These are phyloP conservation scores for Sympetrum striolatum DNA, from an alignment of 2,888 invertebrate genomes.

Conservation along the genomic window DNA sequence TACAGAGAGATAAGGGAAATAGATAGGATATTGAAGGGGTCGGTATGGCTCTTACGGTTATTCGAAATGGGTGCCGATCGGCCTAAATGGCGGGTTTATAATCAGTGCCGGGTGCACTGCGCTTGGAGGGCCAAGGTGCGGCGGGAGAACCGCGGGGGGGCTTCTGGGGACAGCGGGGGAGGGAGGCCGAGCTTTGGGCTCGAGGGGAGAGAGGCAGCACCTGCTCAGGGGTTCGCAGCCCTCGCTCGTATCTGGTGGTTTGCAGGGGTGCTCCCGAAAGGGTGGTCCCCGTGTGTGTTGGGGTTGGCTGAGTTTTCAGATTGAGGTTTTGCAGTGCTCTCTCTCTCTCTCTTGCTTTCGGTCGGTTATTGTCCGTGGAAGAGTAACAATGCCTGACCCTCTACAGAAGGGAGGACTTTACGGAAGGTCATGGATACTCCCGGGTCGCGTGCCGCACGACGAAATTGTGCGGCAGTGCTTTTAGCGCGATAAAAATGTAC, in stretches of 20 bases:
- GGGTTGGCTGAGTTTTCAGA: background rate
- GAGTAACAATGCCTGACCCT: background rate
- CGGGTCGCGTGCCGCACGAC: background rate
- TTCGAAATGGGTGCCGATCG: background rate
- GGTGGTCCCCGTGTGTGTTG: background rate
- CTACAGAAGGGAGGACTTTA: background rate
- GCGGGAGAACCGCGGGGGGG: background rate
- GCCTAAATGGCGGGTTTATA: background rate
- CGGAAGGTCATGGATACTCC: background rate
- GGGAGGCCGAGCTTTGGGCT: background rate
- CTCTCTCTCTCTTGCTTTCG: background rate
- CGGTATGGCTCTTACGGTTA: background rate
- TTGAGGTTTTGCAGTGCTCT: background rate
- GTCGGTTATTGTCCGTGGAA: background rate
- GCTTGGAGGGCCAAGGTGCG: background rate
- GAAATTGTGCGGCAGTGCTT: background rate
- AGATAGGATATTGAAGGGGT: background rate
- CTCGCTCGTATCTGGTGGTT: background rate
- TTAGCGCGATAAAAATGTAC: background rate
- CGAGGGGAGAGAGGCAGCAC: background rate
- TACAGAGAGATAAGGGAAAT: background rate
- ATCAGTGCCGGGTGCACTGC: background rate
- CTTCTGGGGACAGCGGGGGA: background rate
- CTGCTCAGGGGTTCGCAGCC: background rate
- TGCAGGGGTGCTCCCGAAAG: background rate